Evolutionary conservation across 2,888 invertebrate genomes (phyloP), one percentile per base, ranked within the genome.

Genomic region (Agriopis marginaria): DNA sequence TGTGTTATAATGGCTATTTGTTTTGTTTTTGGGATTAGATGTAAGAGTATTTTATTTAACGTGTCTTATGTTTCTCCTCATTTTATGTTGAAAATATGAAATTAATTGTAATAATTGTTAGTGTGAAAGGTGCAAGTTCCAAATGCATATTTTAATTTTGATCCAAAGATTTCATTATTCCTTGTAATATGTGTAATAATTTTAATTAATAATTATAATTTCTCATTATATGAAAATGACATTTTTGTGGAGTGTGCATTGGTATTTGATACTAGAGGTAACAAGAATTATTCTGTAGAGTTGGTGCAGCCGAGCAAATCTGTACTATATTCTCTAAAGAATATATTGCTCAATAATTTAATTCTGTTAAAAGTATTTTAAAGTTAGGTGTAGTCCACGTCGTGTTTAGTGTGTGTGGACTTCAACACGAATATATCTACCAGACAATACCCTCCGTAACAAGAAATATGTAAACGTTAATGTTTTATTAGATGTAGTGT

Each of bases 321-420:
- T 93, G 92, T 93, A 92, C 89, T 90, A 90, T 92, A 92, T 93
- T 93, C 93, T 91, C 87, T 86, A 91, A 90, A 79, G 92, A 89
- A 92, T 93, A 90, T 92, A 91, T 93, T 94, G 93, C 93, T 94
- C 93, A 94, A 94, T 93, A 88, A 90, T 92, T 92, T 93, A 89
- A 89, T 91, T 93, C 90, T 89, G 92, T 94, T 93, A 86, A 90
- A 89, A 88, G 90, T 92, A 91, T 92, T 92, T 91, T 89, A 89
- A 91, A 87, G 83, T 88, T 91, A 92, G 91, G 85, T 82, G 85
- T 90, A 88, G 91, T 91, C 91, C 91, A 90, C 90, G 77, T 81
- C 82, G 87, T 89, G 86, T 89, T 86, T 88, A 88, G 87, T 89
- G 86, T 84, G 82, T 83, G 89, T 90, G 91, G 92, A 90, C 90